Base-by-base conservation (phyloP, 2,797 vertebrate species). In the Melanogrammus aeglefinus region DNA sequence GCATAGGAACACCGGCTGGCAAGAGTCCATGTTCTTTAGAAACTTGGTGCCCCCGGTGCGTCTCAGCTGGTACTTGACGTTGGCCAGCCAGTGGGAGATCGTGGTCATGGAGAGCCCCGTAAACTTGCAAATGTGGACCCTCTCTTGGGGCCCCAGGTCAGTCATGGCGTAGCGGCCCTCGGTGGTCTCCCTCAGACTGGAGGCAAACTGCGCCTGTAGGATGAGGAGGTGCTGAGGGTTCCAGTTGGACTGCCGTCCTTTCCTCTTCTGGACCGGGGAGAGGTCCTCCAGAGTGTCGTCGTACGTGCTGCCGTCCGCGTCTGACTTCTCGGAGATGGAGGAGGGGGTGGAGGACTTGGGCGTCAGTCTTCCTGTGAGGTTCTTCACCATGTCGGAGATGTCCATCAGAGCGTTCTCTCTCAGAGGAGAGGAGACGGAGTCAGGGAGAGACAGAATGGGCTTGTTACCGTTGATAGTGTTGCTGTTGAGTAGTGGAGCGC, bases 1-100 rank as follows among this genome's bases (percentile, higher is more conserved):
- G 94, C 98, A 99, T 92, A 99, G 97, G 94, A 99, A 99, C 93
- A 99, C 96, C 78, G 98, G 98, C 91, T 99, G 98, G 88, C 98
- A 98, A 24, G 97, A 98, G 94, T 99, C 98, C 88, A 99, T 96
- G 94, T 99, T 99, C 95, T 99, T 99, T 92, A 99, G 95, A 95
- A 99, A 99, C 90, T 99, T 99, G 88, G 98, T 99, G 92, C 98
- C 96, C 86, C 98, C 98, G 94, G 98, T 99, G 94, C 97, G 96
- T 92, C 98, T 95, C 92, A 99, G 94, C 92, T 99, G 98, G 94
- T 99, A 99, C 93, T 99, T 99, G 88, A 99, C 98, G 82, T 99
- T 99, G 91, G 98, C 98, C 93, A 99, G 94, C 98, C 98, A 99
- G 95, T 99, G 98, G 93, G 97, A 99, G 93, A 99, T 99, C 92